phyloP scores from a whole-genome alignment of 2,797 vertebrate genomes.

The Sebastes cheni region DNA sequence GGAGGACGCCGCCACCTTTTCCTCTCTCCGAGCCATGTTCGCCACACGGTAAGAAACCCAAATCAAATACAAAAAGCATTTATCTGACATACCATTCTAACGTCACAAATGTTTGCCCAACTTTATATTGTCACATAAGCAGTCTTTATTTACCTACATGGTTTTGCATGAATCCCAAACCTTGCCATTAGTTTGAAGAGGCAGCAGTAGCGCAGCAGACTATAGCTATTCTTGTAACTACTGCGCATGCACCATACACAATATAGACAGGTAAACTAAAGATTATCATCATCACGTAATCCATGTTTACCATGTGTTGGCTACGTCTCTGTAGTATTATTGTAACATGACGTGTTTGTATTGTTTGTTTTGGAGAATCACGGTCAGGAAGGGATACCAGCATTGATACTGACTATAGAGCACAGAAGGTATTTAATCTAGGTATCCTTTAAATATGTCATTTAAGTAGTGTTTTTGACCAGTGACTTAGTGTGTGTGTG shows the following conservation, averaged over 20 bases:
- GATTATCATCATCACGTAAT: conserved; percentile 32
- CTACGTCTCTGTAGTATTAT: conserved; percentile 6
- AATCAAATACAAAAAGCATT: no score
- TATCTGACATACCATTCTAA: background rate
- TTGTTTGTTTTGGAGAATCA: conserved; percentile 41
- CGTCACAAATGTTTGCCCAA: background rate
- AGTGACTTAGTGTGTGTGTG: conserved; percentile 7
- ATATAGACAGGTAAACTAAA: conserved; percentile 34
- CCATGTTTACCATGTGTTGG: conserved; percentile 38
- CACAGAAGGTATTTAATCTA: conserved; percentile 50
- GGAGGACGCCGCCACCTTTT: conserved; percentile 96
- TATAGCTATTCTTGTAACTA: background rate
- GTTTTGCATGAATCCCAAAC: background rate
- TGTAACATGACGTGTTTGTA: conserved; percentile 22
- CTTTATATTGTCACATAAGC: background rate
- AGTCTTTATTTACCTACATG: background rate
- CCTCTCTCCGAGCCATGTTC: conserved; percentile 95
- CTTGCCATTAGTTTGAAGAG: background rate
- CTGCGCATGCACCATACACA: background rate
- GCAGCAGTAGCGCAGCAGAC: background rate
- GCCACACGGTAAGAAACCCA: conserved; percentile 88
- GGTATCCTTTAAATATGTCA: conserved; percentile 52
- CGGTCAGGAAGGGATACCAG: conserved; percentile 2
- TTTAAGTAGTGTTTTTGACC: conserved; percentile 50
- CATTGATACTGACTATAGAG: conserved; percentile 2